Base-by-base conservation (phyloP, 1,140 invertebrate genomes). In the Acromyrmex heyeri region DNA sequence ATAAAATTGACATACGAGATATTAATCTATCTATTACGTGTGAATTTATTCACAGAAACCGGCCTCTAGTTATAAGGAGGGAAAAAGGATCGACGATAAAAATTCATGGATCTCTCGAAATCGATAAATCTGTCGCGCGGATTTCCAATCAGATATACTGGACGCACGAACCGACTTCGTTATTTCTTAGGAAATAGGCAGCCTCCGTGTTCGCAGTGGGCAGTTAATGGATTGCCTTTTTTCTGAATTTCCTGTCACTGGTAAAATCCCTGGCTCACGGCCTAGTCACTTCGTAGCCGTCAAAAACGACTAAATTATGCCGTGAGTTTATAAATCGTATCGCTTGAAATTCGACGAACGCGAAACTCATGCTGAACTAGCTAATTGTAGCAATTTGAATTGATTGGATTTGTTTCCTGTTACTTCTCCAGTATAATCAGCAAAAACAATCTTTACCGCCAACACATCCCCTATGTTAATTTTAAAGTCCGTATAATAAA, bases 71-170 rank as follows among this genome's bases (percentile, higher is more conserved):
- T 44, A 44, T 16, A 64, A 57, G 2, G 8, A 44, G 59, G 27
- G 16, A 30, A 77, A 64, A 72, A 83, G 44, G n/a, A 85, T 85
- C 85, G 89, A 87, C 62, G 87, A 85, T 85, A 85, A 91, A 91
- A 93, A 91, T 91, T 91, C 87, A 92, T 83, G 89, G 72, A 86
- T 88, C 86, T 44, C 50, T 87, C 65, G 64, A 72, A 87, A 87
- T 77, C 86, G 72, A 87, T 88, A 83, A 87, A 87, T 88, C 57
- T 72, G 69, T 87, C 78, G 76, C 18, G 69, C 8, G 18, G 75
- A 86, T 87, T 67, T 78, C 16, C 64, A 44, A 76, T 82, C 70
- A 72, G 78, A 86, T 82, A 67, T 82, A 65, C 24, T 38, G 76
- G 34, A 10, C 14, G 14, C 75, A 75, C 79, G 69, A 79, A 86